phyloP scores from a whole-genome alignment of 2,888 invertebrate genomes.

The Rhagonycha fulva region DNA sequence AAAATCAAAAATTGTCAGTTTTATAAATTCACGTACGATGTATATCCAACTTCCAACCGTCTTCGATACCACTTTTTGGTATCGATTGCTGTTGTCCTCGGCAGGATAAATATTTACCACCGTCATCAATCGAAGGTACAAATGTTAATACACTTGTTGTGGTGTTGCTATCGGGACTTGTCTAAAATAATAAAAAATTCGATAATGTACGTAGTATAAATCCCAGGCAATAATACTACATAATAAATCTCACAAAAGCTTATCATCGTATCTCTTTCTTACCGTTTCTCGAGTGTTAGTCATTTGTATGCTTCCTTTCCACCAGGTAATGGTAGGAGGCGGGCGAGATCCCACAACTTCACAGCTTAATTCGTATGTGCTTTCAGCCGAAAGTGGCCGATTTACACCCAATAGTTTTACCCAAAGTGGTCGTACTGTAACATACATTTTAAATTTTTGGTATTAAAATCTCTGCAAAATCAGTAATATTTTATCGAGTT shows the following conservation, averaged over 20 bases:
- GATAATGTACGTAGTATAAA: neutral
- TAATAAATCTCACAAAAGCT: neutral
- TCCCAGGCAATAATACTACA: neutral
- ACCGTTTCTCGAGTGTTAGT: slow-evolving; percentile 70
- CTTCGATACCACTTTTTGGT: slow-evolving; percentile 75
- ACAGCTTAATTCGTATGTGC: slow-evolving; percentile 72
- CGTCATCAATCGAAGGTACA: slow-evolving; percentile 78
- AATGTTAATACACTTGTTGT: slow-evolving; percentile 79
- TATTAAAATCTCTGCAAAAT: neutral
- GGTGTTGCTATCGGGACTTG: slow-evolving; percentile 73
- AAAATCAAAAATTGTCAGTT: neutral
- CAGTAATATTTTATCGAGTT: neutral
- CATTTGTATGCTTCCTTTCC: slow-evolving; percentile 72
- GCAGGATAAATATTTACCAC: slow-evolving; percentile 77
- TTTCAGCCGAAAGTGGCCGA: slow-evolving; percentile 72
- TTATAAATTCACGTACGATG: slow-evolving; percentile 72
- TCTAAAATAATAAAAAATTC: slow-evolving; percentile 43
- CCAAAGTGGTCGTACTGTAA: slow-evolving; percentile 73
- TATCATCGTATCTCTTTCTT: slow-evolving; percentile 49
- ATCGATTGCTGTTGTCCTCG: slow-evolving; percentile 77
- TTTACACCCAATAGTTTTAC: slow-evolving; percentile 72
- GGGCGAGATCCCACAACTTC: slow-evolving; percentile 76
- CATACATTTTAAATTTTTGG: neutral
- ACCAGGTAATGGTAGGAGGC: slow-evolving; percentile 78
- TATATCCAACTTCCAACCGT: slow-evolving; percentile 80